Evolutionary conservation across 2,797 vertebrate genomes (phyloP).

Genomic region (Microcaecilia unicolor): DNA sequence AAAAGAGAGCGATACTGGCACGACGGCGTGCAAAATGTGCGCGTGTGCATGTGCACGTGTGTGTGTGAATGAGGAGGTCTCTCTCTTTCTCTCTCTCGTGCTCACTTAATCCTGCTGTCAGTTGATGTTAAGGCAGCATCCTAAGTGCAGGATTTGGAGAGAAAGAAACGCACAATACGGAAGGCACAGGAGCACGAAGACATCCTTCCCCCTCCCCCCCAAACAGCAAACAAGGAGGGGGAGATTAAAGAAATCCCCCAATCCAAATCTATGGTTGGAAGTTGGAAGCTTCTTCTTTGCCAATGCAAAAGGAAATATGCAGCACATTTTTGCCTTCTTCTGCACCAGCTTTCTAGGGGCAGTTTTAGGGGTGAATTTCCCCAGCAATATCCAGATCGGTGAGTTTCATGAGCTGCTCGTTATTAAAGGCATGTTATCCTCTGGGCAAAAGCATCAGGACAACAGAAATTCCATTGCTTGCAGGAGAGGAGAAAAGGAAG

Average conservation of each 20-base stretch:
- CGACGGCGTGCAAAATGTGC: constrained; percentile 33
- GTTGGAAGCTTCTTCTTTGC: constrained; percentile 81
- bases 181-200: constrained; percentile 30
- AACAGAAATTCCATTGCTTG: no score
- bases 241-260: constrained; percentile 22
- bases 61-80: constrained; percentile 45
- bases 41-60: constrained; percentile 27
- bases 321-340: constrained; percentile 94
- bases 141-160: constrained; percentile 51
- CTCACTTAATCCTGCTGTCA: constrained; percentile 68
- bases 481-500: no score
- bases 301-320: constrained; percentile 99
- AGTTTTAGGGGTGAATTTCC: constrained; percentile 96
- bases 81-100: constrained; percentile 37
- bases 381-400: constrained; percentile 99
- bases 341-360: constrained; percentile 96
- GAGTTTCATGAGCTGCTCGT: constrained; percentile 47
- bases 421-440: not conserved
- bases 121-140: constrained; percentile 60
- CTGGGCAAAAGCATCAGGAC: no score
- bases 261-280: constrained; percentile 86
- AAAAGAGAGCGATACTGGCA: constrained; percentile 27
- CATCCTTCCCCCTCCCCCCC: not conserved
- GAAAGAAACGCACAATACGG: constrained; percentile 36
- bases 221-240: constrained; percentile 15